Conservation (phyloP, 2,113 vertebrate species). For the Phylloscopus trochiloides region DNA sequence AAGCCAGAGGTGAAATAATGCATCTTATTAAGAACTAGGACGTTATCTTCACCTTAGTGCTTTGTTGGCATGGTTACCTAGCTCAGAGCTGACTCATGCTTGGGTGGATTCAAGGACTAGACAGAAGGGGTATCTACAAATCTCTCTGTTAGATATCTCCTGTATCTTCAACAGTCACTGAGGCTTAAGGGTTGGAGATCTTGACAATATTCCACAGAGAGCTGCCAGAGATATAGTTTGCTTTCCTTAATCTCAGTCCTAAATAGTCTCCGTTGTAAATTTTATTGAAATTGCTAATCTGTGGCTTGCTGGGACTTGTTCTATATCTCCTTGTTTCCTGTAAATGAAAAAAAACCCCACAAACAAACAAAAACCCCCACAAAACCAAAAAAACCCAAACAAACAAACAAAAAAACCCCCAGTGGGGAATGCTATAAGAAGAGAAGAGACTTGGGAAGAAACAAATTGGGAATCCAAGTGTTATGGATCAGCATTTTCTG, state of each 20-base stretch:
- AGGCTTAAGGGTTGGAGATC: neutral
- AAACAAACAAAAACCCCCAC: too few species aligned
- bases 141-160: neutral
- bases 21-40: neutral
- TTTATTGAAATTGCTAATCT: neutral
- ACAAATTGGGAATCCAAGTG: neutral
- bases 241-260: neutral
- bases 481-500: neutral
- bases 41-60: neutral
- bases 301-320: neutral
- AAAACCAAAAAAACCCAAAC: too few species aligned
- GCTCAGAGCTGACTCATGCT: neutral
- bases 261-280: neutral
- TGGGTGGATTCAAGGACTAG: neutral
- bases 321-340: neutral
- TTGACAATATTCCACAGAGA: neutral
- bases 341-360: neutral
- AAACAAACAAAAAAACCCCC: too few species aligned
- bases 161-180: neutral
- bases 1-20: neutral
- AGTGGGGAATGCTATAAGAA: fast-evolving
- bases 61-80: neutral
- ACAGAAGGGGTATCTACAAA: neutral
- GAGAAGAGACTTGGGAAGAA: neutral
- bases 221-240: neutral